Conservation (phyloP, 2,113 vertebrate genomes). For the Vireo altiloquus region DNA sequence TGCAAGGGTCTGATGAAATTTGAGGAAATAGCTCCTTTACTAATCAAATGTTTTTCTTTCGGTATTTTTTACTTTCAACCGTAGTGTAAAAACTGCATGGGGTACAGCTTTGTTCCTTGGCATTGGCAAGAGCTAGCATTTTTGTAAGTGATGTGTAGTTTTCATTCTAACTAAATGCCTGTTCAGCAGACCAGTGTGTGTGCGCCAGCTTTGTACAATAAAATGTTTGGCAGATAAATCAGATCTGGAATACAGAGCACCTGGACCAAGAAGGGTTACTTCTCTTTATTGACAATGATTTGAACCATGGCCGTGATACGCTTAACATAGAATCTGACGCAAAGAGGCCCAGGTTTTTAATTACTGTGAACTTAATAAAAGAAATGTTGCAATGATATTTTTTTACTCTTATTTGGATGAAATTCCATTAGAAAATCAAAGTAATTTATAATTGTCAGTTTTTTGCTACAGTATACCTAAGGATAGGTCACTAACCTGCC, state of each 20-base stretch:
- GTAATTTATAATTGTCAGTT: constrained; percentile 51
- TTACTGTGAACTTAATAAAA: background rate
- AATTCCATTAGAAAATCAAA: constrained; percentile 51
- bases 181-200: background rate
- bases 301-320: background rate
- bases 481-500: constrained; percentile 30
- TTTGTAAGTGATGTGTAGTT: constrained; percentile 39
- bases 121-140: constrained; percentile 30
- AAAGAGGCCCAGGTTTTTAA: background rate
- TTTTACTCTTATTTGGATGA: background rate
- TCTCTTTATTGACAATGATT: background rate
- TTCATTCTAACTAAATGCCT: constrained; percentile 15
- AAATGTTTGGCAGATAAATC: background rate
- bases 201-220: background rate
- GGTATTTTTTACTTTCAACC: constrained; percentile 13
- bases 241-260: background rate
- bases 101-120: constrained; percentile 49
- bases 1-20: constrained; percentile 22
- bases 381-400: background rate
- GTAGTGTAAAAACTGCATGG: constrained; percentile 9
- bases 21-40: constrained; percentile 55
- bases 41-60: constrained; percentile 60
- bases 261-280: background rate
- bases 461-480: background rate
- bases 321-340: background rate